These are phyloP conservation scores for Seladonia tumulorum DNA, from an alignment of 2,888 invertebrate species.

Conservation along the genomic window DNA sequence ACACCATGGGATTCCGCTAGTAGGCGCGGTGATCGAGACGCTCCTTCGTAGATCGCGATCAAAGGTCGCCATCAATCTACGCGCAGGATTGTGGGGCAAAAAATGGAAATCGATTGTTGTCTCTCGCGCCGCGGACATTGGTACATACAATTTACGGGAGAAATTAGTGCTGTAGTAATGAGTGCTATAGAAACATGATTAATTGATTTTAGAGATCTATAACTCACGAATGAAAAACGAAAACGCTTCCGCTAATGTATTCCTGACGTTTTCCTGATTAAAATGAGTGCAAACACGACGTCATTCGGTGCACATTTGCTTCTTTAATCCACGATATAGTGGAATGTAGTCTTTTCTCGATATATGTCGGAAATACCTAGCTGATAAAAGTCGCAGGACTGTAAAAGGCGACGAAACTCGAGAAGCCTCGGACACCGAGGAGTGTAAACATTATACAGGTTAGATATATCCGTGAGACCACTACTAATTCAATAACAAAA, in stretches of 20 bases:
- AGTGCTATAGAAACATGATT: no score
- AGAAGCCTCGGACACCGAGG: no score
- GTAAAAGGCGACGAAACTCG: no score
- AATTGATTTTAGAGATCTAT: not conserved
- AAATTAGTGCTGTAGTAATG: no score
- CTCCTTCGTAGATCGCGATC: conserved; percentile 40
- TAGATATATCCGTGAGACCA: no score
- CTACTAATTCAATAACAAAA: no score
- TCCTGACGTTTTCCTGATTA: not conserved
- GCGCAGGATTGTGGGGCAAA: not conserved
- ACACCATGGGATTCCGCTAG: conserved; percentile 60
- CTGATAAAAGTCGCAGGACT: no score
- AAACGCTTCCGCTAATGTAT: not conserved
- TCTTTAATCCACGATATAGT: not conserved
- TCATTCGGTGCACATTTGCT: not conserved
- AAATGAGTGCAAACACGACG: not conserved
- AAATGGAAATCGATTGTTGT: not conserved
- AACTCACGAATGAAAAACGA: not conserved
- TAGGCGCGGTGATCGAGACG: conserved; percentile 69
- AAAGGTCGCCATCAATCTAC: conserved; percentile 28
- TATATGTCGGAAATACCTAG: no score
- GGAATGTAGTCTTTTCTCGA: no score
- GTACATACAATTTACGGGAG: not conserved
- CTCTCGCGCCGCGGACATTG: not conserved
- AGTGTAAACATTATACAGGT: no score